Conservation (phyloP, 2,888 invertebrate genomes). For the Petrophora chlorosata region DNA sequence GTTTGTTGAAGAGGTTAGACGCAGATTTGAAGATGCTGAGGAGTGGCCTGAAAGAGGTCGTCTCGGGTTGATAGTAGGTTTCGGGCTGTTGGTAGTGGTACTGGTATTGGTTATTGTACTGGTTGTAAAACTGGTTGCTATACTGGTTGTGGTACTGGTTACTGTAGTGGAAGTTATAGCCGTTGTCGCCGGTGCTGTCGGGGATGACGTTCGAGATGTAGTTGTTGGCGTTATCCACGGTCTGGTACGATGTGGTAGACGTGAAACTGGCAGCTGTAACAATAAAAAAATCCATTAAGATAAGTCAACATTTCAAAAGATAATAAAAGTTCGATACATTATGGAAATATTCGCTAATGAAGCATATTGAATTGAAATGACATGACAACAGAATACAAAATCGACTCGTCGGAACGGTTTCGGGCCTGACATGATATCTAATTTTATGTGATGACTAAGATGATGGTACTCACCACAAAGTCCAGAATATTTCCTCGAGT, state of each 20-base stretch:
- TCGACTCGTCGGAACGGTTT: constrained; percentile 28
- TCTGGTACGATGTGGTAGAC: constrained; percentile 69
- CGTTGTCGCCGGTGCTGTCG: constrained; percentile 75
- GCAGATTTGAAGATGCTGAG: constrained; percentile 77
- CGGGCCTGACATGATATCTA: constrained; percentile 26
- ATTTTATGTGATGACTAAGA: constrained; percentile 34
- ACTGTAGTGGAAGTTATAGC: constrained; percentile 63
- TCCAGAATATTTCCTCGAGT: constrained; percentile 89
- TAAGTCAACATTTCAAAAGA: constrained; percentile 24
- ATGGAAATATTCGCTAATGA: constrained; percentile 35
- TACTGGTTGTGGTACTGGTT: constrained; percentile 55
- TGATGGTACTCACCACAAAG: constrained; percentile 87
- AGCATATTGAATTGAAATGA: constrained; percentile 33
- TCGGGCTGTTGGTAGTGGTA: constrained; percentile 64
- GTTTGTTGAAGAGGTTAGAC: constrained; percentile 68
- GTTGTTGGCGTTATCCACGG: constrained; percentile 70
- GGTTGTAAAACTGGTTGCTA: constrained; percentile 67
- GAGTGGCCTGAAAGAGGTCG: constrained; percentile 74
- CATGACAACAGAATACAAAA: constrained; percentile 20
- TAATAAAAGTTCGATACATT: constrained; percentile 31
- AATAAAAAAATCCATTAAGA: constrained; percentile 41
- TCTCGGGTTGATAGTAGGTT: constrained; percentile 59
- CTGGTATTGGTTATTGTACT: constrained; percentile 66
- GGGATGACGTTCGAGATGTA: constrained; percentile 82
- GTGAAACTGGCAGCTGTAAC: constrained; percentile 72